A percentile compares a stretch with the other conserved stretches of the same genome.
Evolutionary conservation across 2,113 vertebrate species (phyloP).

Genomic region (Meleagris gallopavo): DNA sequence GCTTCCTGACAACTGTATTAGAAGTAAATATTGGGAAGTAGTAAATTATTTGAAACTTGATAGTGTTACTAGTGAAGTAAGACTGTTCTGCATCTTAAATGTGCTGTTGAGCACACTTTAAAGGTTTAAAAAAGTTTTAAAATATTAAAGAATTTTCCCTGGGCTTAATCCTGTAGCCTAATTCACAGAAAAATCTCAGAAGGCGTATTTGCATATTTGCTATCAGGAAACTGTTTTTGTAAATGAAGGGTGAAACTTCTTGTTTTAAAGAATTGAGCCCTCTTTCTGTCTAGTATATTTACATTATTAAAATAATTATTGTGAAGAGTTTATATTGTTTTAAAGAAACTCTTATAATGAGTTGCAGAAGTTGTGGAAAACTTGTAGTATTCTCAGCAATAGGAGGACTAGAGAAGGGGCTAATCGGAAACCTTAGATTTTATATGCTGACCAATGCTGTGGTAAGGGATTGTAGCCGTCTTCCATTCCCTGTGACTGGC

Average conservation of each 20-base stretch:
- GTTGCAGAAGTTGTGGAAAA: neutral
- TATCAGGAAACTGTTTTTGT: neutral
- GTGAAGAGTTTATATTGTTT: neutral
- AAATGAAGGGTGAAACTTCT: neutral
- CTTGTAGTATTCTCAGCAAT: neutral
- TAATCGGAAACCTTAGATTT: neutral
- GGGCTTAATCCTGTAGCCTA: neutral
- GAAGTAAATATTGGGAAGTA: constrained; percentile 10
- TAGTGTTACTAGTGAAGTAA: neutral
- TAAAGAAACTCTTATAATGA: neutral
- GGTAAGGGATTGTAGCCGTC: neutral
- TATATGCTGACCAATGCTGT: neutral
- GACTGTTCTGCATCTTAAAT: constrained; percentile 9
- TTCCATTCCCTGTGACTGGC: neutral
- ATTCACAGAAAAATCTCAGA: neutral
- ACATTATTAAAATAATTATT: neutral
- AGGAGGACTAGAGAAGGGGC: neutral
- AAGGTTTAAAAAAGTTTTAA: neutral
- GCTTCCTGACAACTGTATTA: neutral
- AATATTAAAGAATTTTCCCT: neutral
- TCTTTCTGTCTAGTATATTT: neutral
- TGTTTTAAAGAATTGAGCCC: neutral
- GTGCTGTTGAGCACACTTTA: neutral
- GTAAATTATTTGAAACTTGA: constrained; percentile 11
- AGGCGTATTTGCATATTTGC: neutral